Base-by-base conservation (phyloP, 2,113 vertebrate genomes). In the Psettodes erumei region DNA sequence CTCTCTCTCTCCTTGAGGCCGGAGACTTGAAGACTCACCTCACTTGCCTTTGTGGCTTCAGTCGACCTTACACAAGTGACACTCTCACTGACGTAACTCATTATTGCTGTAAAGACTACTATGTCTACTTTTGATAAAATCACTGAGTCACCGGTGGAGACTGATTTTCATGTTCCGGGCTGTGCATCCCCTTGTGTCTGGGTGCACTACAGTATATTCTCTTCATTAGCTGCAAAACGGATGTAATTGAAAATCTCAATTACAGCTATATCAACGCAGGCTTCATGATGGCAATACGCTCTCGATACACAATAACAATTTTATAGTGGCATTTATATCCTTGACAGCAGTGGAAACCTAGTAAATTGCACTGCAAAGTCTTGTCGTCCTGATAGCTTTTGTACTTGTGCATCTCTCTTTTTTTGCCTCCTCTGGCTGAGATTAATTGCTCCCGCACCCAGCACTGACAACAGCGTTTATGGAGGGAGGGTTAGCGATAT, bases 351-450 rank as follows among this genome's bases (percentile, higher is more conserved):
- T 84, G 79, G 79, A 86, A 91, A 90, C 71, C 76, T 38, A 58
- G 69, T 82, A 89, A 88, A 86, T 90, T 90, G 75, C 77, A 72
- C 76, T 56, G 87, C 59, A 9, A 86, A 83, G 77, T 90, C 86
- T 80, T 91, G 89, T 93, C 93, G 89, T 91, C 91, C 79, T 82
- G 81, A 91, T 91, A 87, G 89, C 91, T 88, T 92, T 90, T 92
- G 84, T 91, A 79, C 82, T 87, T 72, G 84, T 75, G 78, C 60
- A 53, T 81, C 72, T 81, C 72, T 89, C 77, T 75, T 68, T 74
- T 75, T 30, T 79, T 72, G 69, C 85, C 75, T 89, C 80, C 76
- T 83, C 85, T 70, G 64, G 75, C 84, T 70, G 71, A 92, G 92
- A 93, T 93, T 86, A 93, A 94, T 94, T 93, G 86, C 87, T 88